Conservation (phyloP, 1,140 invertebrate genomes). For the Rhagoletis zephyria region DNA sequence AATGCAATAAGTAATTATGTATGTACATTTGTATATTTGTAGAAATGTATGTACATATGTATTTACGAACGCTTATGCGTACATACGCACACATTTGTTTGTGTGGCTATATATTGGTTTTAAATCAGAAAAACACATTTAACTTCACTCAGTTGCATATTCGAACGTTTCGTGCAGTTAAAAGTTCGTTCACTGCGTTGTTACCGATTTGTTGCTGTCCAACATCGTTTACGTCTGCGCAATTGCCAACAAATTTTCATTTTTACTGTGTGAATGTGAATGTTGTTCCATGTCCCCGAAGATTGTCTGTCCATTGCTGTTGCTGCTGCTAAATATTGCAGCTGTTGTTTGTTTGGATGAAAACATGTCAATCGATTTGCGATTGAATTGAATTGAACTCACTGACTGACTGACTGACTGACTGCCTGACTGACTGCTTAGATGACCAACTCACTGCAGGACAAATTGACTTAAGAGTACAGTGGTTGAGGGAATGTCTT, state of each 20-base stretch:
- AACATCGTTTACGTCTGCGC: slow-evolving; percentile 24
- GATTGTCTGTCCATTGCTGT: background rate
- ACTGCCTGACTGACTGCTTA: background rate
- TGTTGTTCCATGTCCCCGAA: background rate
- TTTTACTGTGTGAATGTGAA: slow-evolving; percentile 13
- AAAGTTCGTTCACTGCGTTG: background rate
- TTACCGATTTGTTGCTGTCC: background rate
- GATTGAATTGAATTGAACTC: slow-evolving; percentile 7
- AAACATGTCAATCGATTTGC: background rate
- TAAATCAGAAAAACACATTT: background rate
- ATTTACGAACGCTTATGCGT: too few relatives aligned
- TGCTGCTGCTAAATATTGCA: background rate
- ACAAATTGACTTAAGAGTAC: too few relatives aligned
- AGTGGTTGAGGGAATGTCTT: too few relatives aligned
- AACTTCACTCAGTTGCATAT: background rate
- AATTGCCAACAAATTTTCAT: slow-evolving; percentile 11
- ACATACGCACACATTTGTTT: background rate
- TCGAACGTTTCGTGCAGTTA: background rate
- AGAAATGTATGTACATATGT: background rate
- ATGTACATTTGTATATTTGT: background rate
- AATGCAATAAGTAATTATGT: background rate
- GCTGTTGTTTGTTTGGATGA: background rate
- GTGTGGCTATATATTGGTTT: background rate
- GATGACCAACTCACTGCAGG: background rate
- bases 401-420: background rate